Evolutionary conservation across 2,113 vertebrate species (phyloP), one percentile per base, ranked within the genome.

Genomic region (Melanocharis versteri): DNA sequence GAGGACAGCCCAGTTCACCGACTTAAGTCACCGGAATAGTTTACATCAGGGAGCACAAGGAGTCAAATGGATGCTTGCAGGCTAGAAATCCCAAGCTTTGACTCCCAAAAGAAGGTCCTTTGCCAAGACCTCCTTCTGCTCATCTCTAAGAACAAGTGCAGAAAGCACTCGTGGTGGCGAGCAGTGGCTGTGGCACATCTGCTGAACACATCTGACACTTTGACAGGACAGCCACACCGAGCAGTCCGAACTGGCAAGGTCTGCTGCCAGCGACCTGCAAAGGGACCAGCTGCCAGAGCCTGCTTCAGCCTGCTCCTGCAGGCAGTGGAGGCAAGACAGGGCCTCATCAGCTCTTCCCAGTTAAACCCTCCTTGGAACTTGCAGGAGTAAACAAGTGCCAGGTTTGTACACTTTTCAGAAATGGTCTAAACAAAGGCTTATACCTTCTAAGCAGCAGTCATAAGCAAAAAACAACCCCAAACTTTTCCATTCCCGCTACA

Each of bases 91-190:
- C 54, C 30, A 61, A 85, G 54, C 23, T 85, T 30, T 80, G 54
- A 40, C 39, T 80, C 42, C 53, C n/a, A 10, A 76, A 82, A 33
- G 48, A 18, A 30, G 20, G 13, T 61, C 18, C 61, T 83, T 76
- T 60, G 26, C 40, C 15, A 26, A 79, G 66, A 27, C 24, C 51
- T 70, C 81, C 44, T 39, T 53, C 30, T 39, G 47, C 54, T 65
- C 2, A 0, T 27, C 81, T 45, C 60, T 14, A 56, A 51, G 56
- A 54, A 26, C 0, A 3, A 68, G 44, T 0, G 11, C 47, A 64
- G 37, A 20, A 65, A 81, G 72, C 17, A 8, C 23, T 27, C 0
- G 0, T 0, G 0, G 47, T 3, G 10, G 60, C 0, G 9, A 60
- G 65, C 1, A 0, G 72, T 3, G 5, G 40, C 72, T 60, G 69